phyloP scores from a whole-genome alignment of 2,797 vertebrate genomes.

The Muscicapa comitata region DNA sequence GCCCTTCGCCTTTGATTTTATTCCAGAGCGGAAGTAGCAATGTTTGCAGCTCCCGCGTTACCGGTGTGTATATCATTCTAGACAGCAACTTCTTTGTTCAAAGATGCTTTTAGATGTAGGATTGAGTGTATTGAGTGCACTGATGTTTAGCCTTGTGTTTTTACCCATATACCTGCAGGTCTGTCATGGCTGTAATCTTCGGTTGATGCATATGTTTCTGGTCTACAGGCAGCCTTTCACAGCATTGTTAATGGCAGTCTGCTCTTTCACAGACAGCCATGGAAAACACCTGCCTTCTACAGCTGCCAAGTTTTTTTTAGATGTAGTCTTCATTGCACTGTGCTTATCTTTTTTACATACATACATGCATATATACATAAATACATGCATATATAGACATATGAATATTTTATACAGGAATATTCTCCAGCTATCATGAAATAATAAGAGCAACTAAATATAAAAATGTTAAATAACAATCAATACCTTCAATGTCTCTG shows the following conservation, averaged over 20 bases:
- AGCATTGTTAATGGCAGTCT: constrained; percentile 47
- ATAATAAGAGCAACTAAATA: neutral
- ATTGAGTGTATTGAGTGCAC: neutral
- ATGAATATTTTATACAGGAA: neutral
- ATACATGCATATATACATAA: neutral
- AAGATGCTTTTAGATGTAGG: constrained; percentile 42
- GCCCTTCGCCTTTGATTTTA: constrained; percentile 33
- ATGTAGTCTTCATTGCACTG: constrained; percentile 26
- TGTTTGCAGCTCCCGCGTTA: constrained; percentile 6
- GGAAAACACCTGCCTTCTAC: constrained; percentile 73
- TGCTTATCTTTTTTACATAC: constrained; percentile 56
- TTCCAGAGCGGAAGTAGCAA: constrained; percentile 39
- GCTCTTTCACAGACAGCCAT: constrained; percentile 51
- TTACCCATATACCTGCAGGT: constrained; percentile 40
- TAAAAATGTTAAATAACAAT: neutral
- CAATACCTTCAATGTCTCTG: neutral
- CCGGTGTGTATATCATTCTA: neutral
- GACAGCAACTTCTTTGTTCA: constrained; percentile 50
- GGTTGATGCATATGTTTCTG: constrained; percentile 28
- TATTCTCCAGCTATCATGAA: neutral
- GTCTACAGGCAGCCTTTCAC: constrained; percentile 36
- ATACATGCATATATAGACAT: fast-evolving
- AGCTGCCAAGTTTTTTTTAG: constrained; percentile 36
- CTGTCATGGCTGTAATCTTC: constrained; percentile 25
- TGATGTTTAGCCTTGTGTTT: constrained; percentile 10